These are phyloP conservation scores for Zaprionus kolodkinae DNA, from an alignment of 1,140 invertebrate genomes.

Conservation along the genomic window DNA sequence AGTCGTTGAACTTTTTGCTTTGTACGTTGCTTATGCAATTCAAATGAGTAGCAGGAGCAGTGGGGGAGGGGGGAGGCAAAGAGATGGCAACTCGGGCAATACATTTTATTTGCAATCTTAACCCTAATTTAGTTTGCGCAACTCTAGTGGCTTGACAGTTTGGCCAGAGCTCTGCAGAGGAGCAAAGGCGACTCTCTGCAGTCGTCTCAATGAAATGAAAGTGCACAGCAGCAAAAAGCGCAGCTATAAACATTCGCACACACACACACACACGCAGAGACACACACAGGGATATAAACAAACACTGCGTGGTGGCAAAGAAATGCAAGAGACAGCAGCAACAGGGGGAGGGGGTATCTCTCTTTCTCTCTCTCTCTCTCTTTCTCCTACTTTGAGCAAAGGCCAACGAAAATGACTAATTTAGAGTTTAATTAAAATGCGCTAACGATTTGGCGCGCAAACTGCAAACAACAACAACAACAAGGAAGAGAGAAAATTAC, in stretches of 20 bases:
- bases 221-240: conserved; percentile 75
- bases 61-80: not conserved
- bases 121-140: conserved; percentile 79
- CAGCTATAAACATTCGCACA: conserved; percentile 70
- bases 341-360: not conserved
- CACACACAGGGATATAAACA: conserved; percentile 45
- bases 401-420: conserved; percentile 79
- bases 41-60: conserved; percentile 63
- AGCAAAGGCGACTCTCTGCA: conserved; percentile 47
- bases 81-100: conserved; percentile 50
- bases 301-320: conserved; percentile 1
- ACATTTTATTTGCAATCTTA: conserved; percentile 82
- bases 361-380: no score
- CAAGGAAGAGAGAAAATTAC: conserved; percentile 5
- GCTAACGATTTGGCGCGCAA: conserved; percentile 70
- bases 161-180: conserved; percentile 31
- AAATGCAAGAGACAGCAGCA: conserved; percentile 6
- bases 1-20: conserved; percentile 81
- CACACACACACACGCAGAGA: conserved; percentile 8
- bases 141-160: conserved; percentile 61
- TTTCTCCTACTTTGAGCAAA: conserved; percentile 68
- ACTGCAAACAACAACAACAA: conserved; percentile 22
- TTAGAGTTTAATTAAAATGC: conserved; percentile 82
- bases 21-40: conserved; percentile 80
- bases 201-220: conserved; percentile 78